Evolutionary conservation across 2,888 invertebrate genomes (phyloP).

Genomic region (Saturnia pavonia): DNA sequence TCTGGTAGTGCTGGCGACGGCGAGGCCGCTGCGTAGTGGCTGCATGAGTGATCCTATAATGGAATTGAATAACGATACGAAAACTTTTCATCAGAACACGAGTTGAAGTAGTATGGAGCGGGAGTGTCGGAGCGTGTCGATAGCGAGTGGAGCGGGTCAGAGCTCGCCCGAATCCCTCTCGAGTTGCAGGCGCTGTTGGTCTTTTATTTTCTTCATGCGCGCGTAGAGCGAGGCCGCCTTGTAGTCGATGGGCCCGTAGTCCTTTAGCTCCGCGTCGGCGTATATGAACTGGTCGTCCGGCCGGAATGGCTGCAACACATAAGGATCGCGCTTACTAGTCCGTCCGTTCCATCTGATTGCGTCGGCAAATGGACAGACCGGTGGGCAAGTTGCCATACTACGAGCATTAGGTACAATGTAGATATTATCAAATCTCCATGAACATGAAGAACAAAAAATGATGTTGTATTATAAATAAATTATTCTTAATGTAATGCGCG

Average conservation of each 20-base stretch:
- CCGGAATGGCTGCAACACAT: constrained; percentile 86
- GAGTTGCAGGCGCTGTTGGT: constrained; percentile 75
- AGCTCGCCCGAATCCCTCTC: constrained; percentile 66
- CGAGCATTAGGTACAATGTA: too few species aligned
- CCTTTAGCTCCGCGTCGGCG: constrained; percentile 94
- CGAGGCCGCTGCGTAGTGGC: background rate
- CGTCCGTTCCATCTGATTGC: too few species aligned
- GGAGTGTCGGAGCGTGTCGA: background rate
- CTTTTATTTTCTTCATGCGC: constrained; percentile 85
- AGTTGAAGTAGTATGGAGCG: background rate
- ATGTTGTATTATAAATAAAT: too few species aligned
- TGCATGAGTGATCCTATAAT: background rate
- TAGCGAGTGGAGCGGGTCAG: constrained; percentile 51
- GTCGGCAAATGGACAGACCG: too few species aligned
- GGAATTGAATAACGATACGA: background rate
- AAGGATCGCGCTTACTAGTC: background rate
- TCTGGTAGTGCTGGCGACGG: background rate
- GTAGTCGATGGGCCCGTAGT: constrained; percentile 96
- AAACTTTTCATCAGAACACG: too few species aligned
- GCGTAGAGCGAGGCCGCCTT: constrained; percentile 93
- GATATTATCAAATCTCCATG: too few species aligned
- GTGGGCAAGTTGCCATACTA: too few species aligned
- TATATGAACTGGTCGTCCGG: constrained; percentile 92
- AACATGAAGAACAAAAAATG: too few species aligned
- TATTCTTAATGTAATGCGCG: too few species aligned